A percentile compares a stretch with the other conserved stretches of the same genome.
phyloP scores from a whole-genome alignment of 2,113 vertebrate species.

The Propithecus coquereli region DNA sequence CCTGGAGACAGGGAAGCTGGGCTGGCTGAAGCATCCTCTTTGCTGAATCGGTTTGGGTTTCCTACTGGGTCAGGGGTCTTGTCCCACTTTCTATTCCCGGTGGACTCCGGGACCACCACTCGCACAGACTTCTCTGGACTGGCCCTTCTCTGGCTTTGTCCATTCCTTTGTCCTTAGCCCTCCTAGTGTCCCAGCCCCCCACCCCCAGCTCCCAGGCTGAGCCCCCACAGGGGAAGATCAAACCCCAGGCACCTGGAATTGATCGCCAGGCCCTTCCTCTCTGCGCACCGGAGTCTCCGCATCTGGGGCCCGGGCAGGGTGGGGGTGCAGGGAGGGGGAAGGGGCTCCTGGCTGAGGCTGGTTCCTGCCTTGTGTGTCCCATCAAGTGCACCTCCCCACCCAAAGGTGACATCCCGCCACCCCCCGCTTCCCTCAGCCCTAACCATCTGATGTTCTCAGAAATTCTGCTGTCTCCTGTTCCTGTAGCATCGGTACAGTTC shows the following conservation, averaged over 20 bases:
- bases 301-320: not conserved
- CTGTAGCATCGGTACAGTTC: not conserved
- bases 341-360: not conserved
- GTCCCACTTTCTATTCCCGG: not conserved
- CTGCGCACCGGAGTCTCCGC: no score
- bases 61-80: not conserved
- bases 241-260: not conserved
- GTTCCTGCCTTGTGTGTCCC: no score
- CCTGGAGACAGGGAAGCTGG: not conserved
- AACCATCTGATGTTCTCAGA: not conserved
- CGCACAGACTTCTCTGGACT: not conserved
- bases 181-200: not conserved
- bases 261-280: not conserved
- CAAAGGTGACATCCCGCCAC: no score
- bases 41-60: not conserved
- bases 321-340: no score
- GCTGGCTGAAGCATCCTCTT: not conserved
- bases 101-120: no score
- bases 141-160: not conserved
- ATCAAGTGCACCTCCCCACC: no score
- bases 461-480: not conserved
- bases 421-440: not conserved
- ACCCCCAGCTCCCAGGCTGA: not conserved
- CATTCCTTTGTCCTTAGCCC: not conserved
- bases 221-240: not conserved